Percentiles rank a stretch among this genome's conserved stretches.
Conservation (phyloP, 1,140 invertebrate species). For the Nixonia krombeini region DNA sequence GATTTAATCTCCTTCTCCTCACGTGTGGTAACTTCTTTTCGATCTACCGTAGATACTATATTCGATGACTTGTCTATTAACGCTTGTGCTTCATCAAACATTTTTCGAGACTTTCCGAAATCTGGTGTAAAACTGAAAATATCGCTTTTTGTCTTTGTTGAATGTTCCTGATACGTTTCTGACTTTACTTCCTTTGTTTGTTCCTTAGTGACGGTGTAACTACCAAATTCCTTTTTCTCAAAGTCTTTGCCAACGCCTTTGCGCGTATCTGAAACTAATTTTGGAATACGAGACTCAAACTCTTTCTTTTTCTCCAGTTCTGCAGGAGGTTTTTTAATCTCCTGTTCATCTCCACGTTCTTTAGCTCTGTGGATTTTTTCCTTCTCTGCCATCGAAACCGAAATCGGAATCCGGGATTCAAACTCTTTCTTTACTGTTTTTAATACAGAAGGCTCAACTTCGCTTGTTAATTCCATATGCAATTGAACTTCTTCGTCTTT, state of each 20-base stretch:
- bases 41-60: slow-evolving; percentile 60
- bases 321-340: slow-evolving; percentile 7
- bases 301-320: slow-evolving; percentile 45
- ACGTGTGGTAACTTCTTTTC: slow-evolving; percentile 45
- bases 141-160: slow-evolving; percentile 50
- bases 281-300: slow-evolving; percentile 62
- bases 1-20: slow-evolving; percentile 60
- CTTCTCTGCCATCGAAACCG: slow-evolving; percentile 53
- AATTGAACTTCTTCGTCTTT: slow-evolving; percentile 16
- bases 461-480: slow-evolving; percentile 18
- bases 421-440: slow-evolving; percentile 50
- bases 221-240: slow-evolving; percentile 23
- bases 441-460: slow-evolving; percentile 8
- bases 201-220: slow-evolving; percentile 51
- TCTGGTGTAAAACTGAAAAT: slow-evolving; percentile 47
- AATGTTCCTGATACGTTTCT: slow-evolving; percentile 49
- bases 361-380: slow-evolving; percentile 47
- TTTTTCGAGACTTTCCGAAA: slow-evolving; percentile 45
- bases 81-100: background rate
- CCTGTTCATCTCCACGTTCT: slow-evolving; percentile 26
- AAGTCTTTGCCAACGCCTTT: slow-evolving; percentile 11
- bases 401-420: slow-evolving; percentile 61
- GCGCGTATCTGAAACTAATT: slow-evolving; percentile 35
- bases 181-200: slow-evolving; percentile 55
- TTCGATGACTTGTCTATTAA: slow-evolving; percentile 21